Base-by-base conservation (phyloP, 2,888 invertebrate genomes). In the Graphium colonna region DNA sequence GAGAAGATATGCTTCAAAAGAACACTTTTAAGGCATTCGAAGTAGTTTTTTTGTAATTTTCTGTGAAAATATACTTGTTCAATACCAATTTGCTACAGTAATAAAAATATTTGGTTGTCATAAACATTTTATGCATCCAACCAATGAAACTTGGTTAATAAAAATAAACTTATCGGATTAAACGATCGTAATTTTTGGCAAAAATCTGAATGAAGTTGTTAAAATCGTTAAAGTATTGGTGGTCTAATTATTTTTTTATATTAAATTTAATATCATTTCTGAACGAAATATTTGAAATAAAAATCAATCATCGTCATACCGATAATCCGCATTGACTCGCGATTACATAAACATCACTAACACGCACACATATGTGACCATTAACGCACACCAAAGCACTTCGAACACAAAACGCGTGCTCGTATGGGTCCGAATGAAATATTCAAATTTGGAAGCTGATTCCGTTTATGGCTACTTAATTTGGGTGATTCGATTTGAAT, bases 381-480 rank as follows among this genome's bases (percentile, higher is more conserved):
- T 52, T 56, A 60, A 21, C 42, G 33, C 68, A 64, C 75, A 77
- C 77, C 80, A 79, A 84, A 79, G 4, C 21, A 17, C 9, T 21
- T 45, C 18, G 33, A 52, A 38, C 82, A 82, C 82, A 81, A 79
- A 78, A 82, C 81, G 79, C 77, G 77, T 81, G 76, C 76, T 71
- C 76, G 70, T 75, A 75, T 69, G 68, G 69, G 70, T 73, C 78
- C 81, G 79, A 86, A 87, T 87, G 85, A 87, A 88, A 89, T 89
- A 89, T 89, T 89, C 80, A 88, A 89, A 89, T 89, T 89, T 87
- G 87, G 89, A 86, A 89, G 88, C 88, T 85, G 88, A 89, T 88
- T 88, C 79, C 88, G 85, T 89, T 89, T 88, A 89, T 88, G 87
- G 89, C 86, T 89, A 88, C 88, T 88, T 89, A 88, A 89, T 89